Evolutionary conservation across 1,140 invertebrate genomes (phyloP), one percentile per base, ranked within the genome.

Genomic region (Arctopsyche grandis): DNA sequence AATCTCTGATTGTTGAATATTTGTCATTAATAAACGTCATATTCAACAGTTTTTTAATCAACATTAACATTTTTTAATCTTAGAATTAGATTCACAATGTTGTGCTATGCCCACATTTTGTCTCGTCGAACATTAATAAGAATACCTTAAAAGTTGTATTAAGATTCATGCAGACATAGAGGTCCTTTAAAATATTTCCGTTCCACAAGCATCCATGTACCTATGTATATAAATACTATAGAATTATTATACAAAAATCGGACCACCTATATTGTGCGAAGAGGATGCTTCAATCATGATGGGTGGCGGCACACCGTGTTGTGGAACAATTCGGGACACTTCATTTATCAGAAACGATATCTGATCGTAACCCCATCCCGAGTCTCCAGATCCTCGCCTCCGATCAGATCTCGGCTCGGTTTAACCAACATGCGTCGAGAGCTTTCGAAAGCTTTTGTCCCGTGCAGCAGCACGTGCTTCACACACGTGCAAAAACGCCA

Each of bases 321-420:
- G 10, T 52, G 48, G 48, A 52, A 52, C 48, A 52, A 16, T 52
- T 52, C 48, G 10, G 48, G 16, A 52, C 48, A 52, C 12, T 52
- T 52, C 48, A 52, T 52, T 52, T 52, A 52, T 52, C 48, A 52
- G 48, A 52, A 12, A 12, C 29, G 48, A 52, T 52, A 66, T 66
- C 63, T 22, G 63, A 66, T 66, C 63, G 63, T 66, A 66, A 66
- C 63, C 63, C 24, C 63, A 66, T 66, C 10, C 16, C 48, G 48
- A 3, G 16, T 16, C 10, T 16, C 12, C 48, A 16, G 16, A 52
- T 52, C 16, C 4, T 52, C 16, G 16, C 12, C 5, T 12, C 48
- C 48, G 48, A 16, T 52, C 16, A 10, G 16, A 52, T 16, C 48
- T 12, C 12, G 10, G 48, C 3, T 52, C 21, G 60, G n/a, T 66